A percentile compares a stretch with the other conserved stretches of the same genome.
phyloP scores from a whole-genome alignment of 2,797 vertebrate genomes.

The Natrix natrix region DNA sequence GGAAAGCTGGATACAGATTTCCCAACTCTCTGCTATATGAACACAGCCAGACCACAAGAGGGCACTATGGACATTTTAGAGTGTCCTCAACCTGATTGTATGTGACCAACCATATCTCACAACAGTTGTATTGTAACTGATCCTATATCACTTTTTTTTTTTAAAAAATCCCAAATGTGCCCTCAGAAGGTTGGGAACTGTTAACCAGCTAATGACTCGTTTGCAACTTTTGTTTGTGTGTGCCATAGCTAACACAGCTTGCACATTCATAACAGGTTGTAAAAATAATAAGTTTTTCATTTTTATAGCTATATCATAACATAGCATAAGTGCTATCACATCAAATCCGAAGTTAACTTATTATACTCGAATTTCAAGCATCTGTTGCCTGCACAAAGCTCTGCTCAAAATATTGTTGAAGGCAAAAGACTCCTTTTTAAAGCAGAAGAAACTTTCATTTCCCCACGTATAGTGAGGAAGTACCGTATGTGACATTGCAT shows the following conservation, averaged over 20 bases:
- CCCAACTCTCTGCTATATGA: background rate
- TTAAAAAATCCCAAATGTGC: background rate
- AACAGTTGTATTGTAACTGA: background rate
- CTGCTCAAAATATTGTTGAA: background rate
- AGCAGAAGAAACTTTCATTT: background rate
- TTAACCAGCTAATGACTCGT: background rate
- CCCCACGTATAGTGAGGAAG: background rate
- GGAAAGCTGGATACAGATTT: background rate
- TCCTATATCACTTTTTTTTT: background rate
- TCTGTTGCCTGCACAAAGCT: background rate
- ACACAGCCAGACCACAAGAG: background rate
- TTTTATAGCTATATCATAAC: background rate
- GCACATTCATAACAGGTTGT: background rate
- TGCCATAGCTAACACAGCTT: background rate
- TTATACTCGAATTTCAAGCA: background rate
- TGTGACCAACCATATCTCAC: background rate
- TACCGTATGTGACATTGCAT: background rate
- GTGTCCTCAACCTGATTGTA: background rate
- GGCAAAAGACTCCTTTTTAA: background rate
- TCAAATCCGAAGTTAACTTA: background rate
- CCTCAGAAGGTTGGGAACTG: background rate
- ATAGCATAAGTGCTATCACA: background rate
- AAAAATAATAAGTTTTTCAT: background rate
- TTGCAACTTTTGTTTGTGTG: background rate
- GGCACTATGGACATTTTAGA: background rate